Evolutionary conservation across 2,113 vertebrate genomes (phyloP), one percentile per base, ranked within the genome.

Genomic region (Tetrax tetrax): DNA sequence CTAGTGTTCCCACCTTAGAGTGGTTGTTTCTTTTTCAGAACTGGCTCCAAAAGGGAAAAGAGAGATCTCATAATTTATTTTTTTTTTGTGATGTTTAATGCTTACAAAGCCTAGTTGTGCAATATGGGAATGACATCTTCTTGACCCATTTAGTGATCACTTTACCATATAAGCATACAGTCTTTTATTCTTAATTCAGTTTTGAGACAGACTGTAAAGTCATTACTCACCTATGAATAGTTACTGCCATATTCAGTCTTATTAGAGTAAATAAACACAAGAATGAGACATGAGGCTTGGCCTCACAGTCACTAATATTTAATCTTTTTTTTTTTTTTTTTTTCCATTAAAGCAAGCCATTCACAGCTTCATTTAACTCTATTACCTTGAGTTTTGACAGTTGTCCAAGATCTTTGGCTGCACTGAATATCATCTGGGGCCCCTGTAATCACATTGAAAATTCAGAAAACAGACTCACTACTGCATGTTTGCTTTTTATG

Each of bases 381-480:
- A 75, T 97, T 99, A 99, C 99, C 99, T 99, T 99, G 92, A 99
- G 98, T 98, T 99, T 99, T 91, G 99, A 99, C 94, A 99, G 97
- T 57, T 99, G 99, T 96, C 99, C 99, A 87, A 99, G 98, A 96
- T 99, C 99, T 98, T 99, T 99, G 96, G 99, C 99, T 93, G 99
- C 99, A 51, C 98, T 99, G 97, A 99, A 99, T 96, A 99, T 99
- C 98, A 99, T 99, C 98, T 99, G 99, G 70, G 99, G 98, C 82
- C 99, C 99, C 98, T 99, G 98, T 90, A 98, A 98, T 79, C 64
- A 94, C 70, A 71, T 70, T 78, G 68, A 95, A 94, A 92, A 83
- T 82, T 85, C 38, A 85, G 38, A 60, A 93, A 80, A 68, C 56
- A 56, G 54, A 50, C 43, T 89, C 69, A 71, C 0, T 20, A 75